These are phyloP conservation scores for Chelmon rostratus DNA, from an alignment of 2,797 vertebrate species.

Conservation along the genomic window DNA sequence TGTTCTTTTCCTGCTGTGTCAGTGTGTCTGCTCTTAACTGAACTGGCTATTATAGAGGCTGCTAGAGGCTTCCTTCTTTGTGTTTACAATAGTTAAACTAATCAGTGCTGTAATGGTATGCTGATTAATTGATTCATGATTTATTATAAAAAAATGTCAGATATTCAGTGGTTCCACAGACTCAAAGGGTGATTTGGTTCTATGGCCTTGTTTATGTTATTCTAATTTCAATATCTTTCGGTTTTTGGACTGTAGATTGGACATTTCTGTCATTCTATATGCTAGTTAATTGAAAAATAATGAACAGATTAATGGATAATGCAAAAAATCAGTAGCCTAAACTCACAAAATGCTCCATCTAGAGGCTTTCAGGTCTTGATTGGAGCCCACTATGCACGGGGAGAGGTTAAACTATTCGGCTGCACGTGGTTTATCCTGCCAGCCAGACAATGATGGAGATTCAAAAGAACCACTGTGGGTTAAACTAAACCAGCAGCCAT, in stretches of 20 bases:
- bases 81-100: neutral
- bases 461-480: conserved; percentile 6
- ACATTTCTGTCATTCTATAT: neutral
- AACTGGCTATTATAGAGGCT: neutral
- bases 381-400: neutral
- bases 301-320: neutral
- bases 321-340: neutral
- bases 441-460: conserved; percentile 28
- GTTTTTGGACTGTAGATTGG: neutral
- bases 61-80: neutral
- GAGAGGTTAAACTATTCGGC: conserved; percentile 31
- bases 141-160: neutral
- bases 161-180: neutral
- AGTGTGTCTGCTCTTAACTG: neutral
- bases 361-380: neutral
- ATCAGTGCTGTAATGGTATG: neutral
- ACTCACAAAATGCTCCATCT: neutral
- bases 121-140: neutral
- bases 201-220: neutral
- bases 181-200: neutral
- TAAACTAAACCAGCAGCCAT: conserved; percentile 23
- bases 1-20: neutral
- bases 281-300: neutral
- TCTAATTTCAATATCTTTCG: neutral
- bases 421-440: neutral